Conservation (phyloP, 2,888 invertebrate species). For the Pomacea canaliculata region DNA sequence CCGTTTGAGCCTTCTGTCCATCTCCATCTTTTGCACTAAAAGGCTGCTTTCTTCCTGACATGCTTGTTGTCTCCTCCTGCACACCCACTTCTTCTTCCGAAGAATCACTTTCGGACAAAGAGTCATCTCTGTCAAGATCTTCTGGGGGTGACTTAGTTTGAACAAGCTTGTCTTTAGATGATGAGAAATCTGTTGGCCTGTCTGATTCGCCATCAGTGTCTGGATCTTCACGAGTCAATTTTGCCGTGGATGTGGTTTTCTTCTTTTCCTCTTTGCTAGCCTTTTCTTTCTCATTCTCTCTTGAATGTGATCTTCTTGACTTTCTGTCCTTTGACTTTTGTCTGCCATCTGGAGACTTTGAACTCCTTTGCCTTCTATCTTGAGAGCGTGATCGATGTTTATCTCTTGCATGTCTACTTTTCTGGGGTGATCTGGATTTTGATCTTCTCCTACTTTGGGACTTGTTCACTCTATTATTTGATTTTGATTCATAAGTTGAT, state of each 20-base stretch:
- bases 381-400: slow-evolving; percentile 21
- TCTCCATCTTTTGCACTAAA: slow-evolving; percentile 11
- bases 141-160: background rate
- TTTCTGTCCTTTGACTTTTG: slow-evolving; percentile 25
- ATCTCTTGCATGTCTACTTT: background rate
- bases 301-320: background rate
- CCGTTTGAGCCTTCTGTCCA: slow-evolving; percentile 6
- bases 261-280: slow-evolving; percentile 35
- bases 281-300: slow-evolving; percentile 13
- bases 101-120: slow-evolving; percentile 4
- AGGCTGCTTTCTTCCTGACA: background rate
- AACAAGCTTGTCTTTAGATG: too few relatives aligned
- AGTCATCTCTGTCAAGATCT: slow-evolving; percentile 20
- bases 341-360: slow-evolving; percentile 23
- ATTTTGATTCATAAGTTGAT: background rate
- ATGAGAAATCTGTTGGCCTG: slow-evolving; percentile 6
- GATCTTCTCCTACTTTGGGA: slow-evolving; percentile 12
- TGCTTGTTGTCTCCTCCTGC: background rate
- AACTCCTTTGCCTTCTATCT: slow-evolving; percentile 19
- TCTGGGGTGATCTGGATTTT: slow-evolving; percentile 20
- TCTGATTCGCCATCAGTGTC: slow-evolving; percentile 13
- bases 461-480: background rate
- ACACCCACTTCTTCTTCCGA: background rate
- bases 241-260: slow-evolving; percentile 18
- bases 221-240: background rate